Conservation (phyloP, 2,888 invertebrate species). For the Drosophila acutilabella region DNA sequence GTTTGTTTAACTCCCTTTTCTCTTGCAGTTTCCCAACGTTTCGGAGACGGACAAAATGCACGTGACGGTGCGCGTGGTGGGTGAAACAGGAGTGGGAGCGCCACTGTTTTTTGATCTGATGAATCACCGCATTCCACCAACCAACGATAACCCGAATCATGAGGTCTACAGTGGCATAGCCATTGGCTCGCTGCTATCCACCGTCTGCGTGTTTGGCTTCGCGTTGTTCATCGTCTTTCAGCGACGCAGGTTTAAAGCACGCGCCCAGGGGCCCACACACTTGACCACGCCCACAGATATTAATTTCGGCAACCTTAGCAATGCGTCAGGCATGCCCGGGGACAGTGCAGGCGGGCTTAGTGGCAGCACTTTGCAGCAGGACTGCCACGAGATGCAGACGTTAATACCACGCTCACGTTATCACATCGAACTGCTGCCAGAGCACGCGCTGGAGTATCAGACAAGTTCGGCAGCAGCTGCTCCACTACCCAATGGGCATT, state of each 20-base stretch:
- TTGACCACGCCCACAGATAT: slow-evolving; percentile 83
- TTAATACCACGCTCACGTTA: slow-evolving; percentile 82
- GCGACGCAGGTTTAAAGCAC: slow-evolving; percentile 82
- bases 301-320: slow-evolving; percentile 82
- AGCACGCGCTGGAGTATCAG: slow-evolving; percentile 74
- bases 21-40: slow-evolving; percentile 82
- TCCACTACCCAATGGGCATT: slow-evolving; percentile 79
- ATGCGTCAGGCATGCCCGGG: slow-evolving; percentile 76
- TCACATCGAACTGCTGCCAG: slow-evolving; percentile 74
- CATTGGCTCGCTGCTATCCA: slow-evolving; percentile 82
- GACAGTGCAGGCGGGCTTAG: slow-evolving; percentile 83
- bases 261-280: slow-evolving; percentile 80
- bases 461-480: slow-evolving; percentile 67
- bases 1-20: not conserved
- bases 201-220: slow-evolving; percentile 81
- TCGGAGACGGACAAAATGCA: slow-evolving; percentile 84
- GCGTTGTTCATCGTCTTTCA: slow-evolving; percentile 82
- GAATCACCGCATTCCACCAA: slow-evolving; percentile 69
- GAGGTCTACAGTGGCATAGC: slow-evolving; percentile 83
- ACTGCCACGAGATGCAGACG: slow-evolving; percentile 85
- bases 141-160: slow-evolving; percentile 64
- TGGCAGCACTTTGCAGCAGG: slow-evolving; percentile 81
- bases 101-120: slow-evolving; percentile 83
- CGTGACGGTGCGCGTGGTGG: slow-evolving; percentile 84
- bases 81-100: slow-evolving; percentile 84